Evolutionary conservation across 30 jellyfish, hydroid and myxozoan species (phyloP), one percentile per base, ranked within the genome.

Genomic region (Aurelia sp.): DNA sequence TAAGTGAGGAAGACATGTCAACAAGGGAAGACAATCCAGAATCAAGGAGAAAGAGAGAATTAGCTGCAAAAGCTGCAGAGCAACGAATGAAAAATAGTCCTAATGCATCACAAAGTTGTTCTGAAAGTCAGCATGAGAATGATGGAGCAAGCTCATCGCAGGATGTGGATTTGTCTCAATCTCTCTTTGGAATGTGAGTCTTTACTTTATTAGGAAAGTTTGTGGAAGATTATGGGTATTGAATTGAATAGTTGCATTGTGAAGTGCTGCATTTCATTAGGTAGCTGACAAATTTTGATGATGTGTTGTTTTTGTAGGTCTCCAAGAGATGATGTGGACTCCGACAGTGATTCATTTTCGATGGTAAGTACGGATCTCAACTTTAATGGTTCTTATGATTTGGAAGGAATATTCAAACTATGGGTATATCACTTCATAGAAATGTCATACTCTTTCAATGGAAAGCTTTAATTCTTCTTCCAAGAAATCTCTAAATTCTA

Each of bases 51-150:
- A 57, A 71, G 30, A 76, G 97, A 22, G 97, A 90, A 41, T 30
- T 90, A 60, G 52, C 73, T n/a, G 97, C 97, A 0, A 66, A 86
- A 44, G 97, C 97, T 18, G 97, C 97, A 40, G 97, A 90, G 44
- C 71, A 55, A 23, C 61, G 97, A 66, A 23, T 89, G 33, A 44
- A 44, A 44, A 44, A 44, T 10, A 69, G 78, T 27, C 51, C 27
- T 50, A 62, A 44, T 73, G 48, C 58, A 33, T 20, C 76, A 65
- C 73, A 53, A 18, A 27, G 50, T 11, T 3, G 7, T 44, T 64
- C 77, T 22, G 89, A 75, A 13, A 52, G 79, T 60, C 76, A 57
- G 58, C 27, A 10, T 20, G 82, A 66, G 17, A 48, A 79, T 33
- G 62, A 58, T 20, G 87, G 89, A 62, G 58, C 89, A 20, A 12